Base-by-base conservation (phyloP, 2,113 vertebrate genomes). In the Argyrosomus japonicus region DNA sequence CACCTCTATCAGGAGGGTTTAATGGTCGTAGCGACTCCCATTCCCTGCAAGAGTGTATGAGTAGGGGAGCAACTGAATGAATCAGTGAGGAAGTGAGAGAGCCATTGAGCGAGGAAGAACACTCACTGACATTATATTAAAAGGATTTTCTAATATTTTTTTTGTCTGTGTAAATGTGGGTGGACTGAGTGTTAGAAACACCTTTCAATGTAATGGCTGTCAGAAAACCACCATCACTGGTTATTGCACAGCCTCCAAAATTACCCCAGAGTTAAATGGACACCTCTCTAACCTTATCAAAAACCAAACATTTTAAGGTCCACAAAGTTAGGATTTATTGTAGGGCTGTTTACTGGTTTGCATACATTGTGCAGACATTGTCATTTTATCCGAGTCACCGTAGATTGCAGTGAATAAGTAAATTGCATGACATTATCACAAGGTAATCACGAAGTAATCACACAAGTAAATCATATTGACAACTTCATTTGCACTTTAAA, bases 61-160 rank as follows among this genome's bases (percentile, higher is more conserved):
- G 56, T 56, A 68, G 48, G 73, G 47, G 85, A 81, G 79, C 60
- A 21, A 82, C 47, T 68, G 11, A 50, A 57, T 77, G 72, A 85
- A 76, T 87, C 82, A 85, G 19, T 10, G 47, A 79, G 25, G 43
- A 18, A 32, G 25, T 18, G 17, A 48, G 75, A 70, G 27, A 62
- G 48, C 54, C 19, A 27, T 45, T 69, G 14, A 40, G 21, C 8
- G 17, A 36, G 43, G 68, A 60, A 36, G 56, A n/a, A 23, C 67
- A 65, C 29, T 75, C 51, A 15, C n/a, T 23, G 65, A 43, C 48
- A 29, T 65, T 56, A 50, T n/a, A 68, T 53, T 63, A 63, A 81
- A 76, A 73, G 47, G 57, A 43, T 80, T 80, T 50, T 56, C 18
- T 10, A 15, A 67, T 47, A 43, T 50, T 56, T 77, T 40, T 11